A percentile compares a stretch with the other conserved stretches of the same genome.
Evolutionary conservation across 2,888 invertebrate species (phyloP).

Genomic region (Rhamphomyia laevipes): DNA sequence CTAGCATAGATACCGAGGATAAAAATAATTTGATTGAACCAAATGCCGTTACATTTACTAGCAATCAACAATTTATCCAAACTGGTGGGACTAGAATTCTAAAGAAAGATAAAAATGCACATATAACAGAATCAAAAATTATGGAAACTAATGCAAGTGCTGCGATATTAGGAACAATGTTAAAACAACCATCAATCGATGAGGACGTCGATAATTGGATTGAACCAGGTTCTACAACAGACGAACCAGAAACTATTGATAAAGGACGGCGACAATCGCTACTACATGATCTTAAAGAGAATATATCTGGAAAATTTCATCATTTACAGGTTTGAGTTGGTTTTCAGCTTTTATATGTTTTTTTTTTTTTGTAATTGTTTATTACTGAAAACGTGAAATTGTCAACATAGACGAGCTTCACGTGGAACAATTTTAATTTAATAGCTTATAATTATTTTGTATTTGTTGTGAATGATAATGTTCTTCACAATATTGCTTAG

Average conservation of each 20-base stretch:
- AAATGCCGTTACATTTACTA: not conserved
- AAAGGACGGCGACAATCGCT: slow-evolving; percentile 19
- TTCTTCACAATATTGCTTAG: too few species aligned
- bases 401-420: too few species aligned
- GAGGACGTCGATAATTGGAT: slow-evolving; percentile 27
- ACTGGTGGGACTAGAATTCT: not conserved
- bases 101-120: not conserved
- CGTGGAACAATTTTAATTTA: too few species aligned
- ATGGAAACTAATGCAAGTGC: slow-evolving; percentile 3
- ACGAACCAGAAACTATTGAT: slow-evolving; percentile 25
- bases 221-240: slow-evolving; percentile 28
- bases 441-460: too few species aligned
- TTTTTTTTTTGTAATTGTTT: not conserved
- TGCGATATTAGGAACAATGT: slow-evolving; percentile 8
- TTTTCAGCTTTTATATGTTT: not conserved
- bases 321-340: slow-evolving; percentile 17
- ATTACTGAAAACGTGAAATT: too few species aligned
- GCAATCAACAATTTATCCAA: not conserved
- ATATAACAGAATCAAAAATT: not conserved
- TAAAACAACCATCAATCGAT: slow-evolving; percentile 12
- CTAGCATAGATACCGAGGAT: not conserved
- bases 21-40: not conserved
- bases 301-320: slow-evolving; percentile 19
- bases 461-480: too few species aligned
- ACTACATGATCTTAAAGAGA: slow-evolving; percentile 26